phyloP scores from a whole-genome alignment of 1,140 invertebrate genomes.

The Plodia interpunctella region DNA sequence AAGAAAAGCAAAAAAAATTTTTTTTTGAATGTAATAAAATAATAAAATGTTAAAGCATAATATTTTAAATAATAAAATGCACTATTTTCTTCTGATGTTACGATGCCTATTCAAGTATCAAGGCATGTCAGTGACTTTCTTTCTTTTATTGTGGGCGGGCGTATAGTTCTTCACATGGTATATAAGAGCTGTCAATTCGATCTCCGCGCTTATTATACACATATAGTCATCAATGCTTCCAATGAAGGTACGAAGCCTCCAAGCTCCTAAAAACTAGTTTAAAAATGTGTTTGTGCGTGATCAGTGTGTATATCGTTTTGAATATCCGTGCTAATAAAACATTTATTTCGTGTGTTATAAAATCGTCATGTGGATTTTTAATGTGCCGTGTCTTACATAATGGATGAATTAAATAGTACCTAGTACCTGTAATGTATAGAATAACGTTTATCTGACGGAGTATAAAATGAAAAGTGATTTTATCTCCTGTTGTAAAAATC shows the following conservation, averaged over 20 bases:
- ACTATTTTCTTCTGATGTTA: too few relatives aligned
- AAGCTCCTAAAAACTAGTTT: background rate
- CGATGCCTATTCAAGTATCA: constrained; percentile 1
- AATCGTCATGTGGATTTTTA: background rate
- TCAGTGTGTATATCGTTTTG: background rate
- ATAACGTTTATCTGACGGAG: too few relatives aligned
- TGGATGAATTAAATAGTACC: too few relatives aligned
- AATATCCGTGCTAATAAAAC: background rate
- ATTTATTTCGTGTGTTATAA: background rate
- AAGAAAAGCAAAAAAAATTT: too few relatives aligned
- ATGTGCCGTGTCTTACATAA: too few relatives aligned
- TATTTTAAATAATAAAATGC: too few relatives aligned
- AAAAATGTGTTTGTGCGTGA: background rate
- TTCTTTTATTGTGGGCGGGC: constrained; percentile 51
- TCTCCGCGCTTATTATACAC: constrained; percentile 41
- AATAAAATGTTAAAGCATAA: too few relatives aligned
- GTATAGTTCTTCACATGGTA: constrained; percentile 38
- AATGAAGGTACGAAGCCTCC: constrained; percentile 55
- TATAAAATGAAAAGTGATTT: too few relatives aligned
- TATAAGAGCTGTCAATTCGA: constrained; percentile 49
- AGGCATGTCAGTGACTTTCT: constrained; percentile 51
- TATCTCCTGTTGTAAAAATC: too few relatives aligned
- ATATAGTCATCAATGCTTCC: constrained; percentile 39
- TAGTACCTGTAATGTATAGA: too few relatives aligned
- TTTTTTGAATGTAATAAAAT: too few relatives aligned